Base-by-base conservation (phyloP, 2,797 vertebrate genomes). In the Florisuga fusca region DNA sequence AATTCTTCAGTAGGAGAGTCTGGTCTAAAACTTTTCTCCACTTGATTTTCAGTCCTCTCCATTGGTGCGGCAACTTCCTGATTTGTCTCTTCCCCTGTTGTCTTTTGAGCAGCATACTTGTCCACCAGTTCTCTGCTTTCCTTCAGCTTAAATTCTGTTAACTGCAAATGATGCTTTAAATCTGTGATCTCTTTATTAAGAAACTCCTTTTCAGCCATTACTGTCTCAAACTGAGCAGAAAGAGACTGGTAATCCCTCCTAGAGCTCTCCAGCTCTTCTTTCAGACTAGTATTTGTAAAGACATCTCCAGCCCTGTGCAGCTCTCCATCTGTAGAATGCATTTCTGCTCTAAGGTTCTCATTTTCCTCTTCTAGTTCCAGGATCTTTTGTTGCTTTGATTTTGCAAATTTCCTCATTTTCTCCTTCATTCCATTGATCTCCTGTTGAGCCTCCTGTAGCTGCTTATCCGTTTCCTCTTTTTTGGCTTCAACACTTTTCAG, bases 331-430 rank as follows among this genome's bases (percentile, higher is more conserved):
- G 12, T 19, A 33, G 96, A 81, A 21, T 36, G 84, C 15, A 87
- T 21, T 53, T 98, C 98, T 29, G 89, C 85, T 94, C 98, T 95
- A 36, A 99, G 98, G 57, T 94, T 98, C 86, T 99, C 99, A 31
- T 99, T 99, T 96, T 99, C 99, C 93, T 99, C 99, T 94, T 99
- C 99, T 5, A 99, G 92, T 62, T 99, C 99, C 89, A 98, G 83
- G 80, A 99, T 99, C 96, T 99, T 99, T 91, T 99, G 99, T 93
- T 99, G 99, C 96, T 99, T 99, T 20, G 98, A 98, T 96, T 99
- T 99, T 54, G 98, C 99, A 95, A 99, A 99, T 97, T 99, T 99
- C 73, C 99, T 98, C 99, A 99, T 99, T 94, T 99, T 99, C 91
- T 99, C 99, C 92, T 98, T 99, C 93, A 99, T 98, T 25, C 92